Conservation (phyloP, 2,113 vertebrate species). For the Naja naja region DNA sequence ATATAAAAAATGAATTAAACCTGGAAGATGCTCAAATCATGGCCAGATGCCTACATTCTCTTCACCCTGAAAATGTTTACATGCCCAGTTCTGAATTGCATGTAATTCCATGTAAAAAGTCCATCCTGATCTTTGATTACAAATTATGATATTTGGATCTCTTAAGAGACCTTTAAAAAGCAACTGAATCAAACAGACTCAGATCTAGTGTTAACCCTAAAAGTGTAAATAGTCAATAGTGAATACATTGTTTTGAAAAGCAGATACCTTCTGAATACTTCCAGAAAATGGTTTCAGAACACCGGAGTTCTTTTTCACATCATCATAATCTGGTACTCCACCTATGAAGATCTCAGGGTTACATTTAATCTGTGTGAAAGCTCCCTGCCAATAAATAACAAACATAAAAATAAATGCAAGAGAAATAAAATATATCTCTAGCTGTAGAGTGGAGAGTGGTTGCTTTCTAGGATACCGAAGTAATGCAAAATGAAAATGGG, state of each 20-base stretch:
- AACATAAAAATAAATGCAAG: background rate
- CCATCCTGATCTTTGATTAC: background rate
- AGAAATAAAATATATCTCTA: background rate
- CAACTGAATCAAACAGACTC: background rate
- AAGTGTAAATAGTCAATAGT: background rate
- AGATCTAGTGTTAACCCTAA: background rate
- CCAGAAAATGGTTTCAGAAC: constrained; percentile 83
- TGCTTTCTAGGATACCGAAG: background rate
- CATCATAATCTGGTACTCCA: constrained; percentile 84
- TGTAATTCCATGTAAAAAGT: background rate
- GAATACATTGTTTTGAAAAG: background rate
- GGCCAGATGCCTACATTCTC: background rate
- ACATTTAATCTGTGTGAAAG: constrained; percentile 96
- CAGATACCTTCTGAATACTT: constrained; percentile 88
- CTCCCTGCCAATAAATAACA: constrained; percentile 74
- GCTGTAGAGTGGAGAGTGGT: background rate
- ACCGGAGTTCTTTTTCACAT: constrained; percentile 84
- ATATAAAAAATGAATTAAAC: background rate
- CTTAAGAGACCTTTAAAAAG: background rate
- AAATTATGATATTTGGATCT: background rate
- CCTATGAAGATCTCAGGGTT: constrained; percentile 90
- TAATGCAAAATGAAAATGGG: background rate
- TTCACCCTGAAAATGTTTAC: background rate
- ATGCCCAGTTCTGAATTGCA: background rate
- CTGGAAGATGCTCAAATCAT: background rate